Base-by-base conservation (phyloP, 2,113 vertebrate genomes). In the Atractosteus spatula region DNA sequence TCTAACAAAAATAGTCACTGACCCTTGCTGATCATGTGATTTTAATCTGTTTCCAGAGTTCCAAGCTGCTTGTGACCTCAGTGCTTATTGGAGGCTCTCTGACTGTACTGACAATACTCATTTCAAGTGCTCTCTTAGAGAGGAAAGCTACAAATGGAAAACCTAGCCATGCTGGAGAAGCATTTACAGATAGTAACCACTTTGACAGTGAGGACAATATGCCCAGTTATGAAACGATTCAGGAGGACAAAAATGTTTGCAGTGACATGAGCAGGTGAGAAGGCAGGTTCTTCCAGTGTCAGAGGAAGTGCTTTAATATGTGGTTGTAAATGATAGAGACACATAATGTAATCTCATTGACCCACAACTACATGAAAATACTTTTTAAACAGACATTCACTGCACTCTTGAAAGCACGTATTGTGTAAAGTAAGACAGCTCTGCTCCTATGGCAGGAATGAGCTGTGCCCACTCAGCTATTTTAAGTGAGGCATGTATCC, bases 231-330 rank as follows among this genome's bases (percentile, higher is more conserved):
- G 17, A 61, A 43, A 13, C 45, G 10, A 41, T 41, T n/a, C 8
- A 14, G 13, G 54, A 0, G 11, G 69, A 64, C 2, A 2, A 54
- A 0, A 16, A 59, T 14, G 16, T 4, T 63, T 71, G 73, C 14
- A 7, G 10, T 0, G 68, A 89, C 3, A 77, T 88, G 59, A 89
- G 86, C 84, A 86, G 89, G 91, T 92, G 73, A 79, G 72, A 43
- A 41, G 41, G 29, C 29, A 29, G 29, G 29, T 29, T 29, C 29
- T 29, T 29, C 29, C 29, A 2, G 29, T 29, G 2, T 29, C 29
- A 29, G 29, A 29, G 29, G 29, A 29, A 29, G 29, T 29, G 29
- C 29, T 29, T 29, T 29, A 29, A 29, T 29, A 29, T 2, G 29
- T 29, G 29, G 29, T 29, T 29, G 29, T 29, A 29, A 29, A 29